Evolutionary conservation across 2,888 invertebrate species (phyloP).

Genomic region (Pollenia angustigena): DNA sequence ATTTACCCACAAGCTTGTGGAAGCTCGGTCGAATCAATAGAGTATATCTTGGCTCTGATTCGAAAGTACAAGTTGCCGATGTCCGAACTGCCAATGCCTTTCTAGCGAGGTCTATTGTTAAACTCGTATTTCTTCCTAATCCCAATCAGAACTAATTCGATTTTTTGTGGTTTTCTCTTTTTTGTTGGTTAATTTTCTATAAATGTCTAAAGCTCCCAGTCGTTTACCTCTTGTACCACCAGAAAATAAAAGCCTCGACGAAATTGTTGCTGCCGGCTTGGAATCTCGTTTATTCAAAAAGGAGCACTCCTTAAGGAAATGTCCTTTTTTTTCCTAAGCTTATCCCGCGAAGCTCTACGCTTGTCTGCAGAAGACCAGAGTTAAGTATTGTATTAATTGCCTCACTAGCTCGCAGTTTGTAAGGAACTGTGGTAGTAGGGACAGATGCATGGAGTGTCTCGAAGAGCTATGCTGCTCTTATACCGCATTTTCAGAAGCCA

Average conservation of each 20-base stretch:
- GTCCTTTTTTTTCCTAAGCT: no score
- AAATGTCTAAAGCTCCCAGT: neutral
- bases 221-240: neutral
- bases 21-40: constrained; percentile 17
- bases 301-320: neutral
- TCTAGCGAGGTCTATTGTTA: constrained; percentile 33
- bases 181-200: neutral
- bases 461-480: no score
- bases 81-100: constrained; percentile 35
- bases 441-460: no score
- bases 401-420: neutral
- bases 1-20: constrained; percentile 14
- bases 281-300: neutral
- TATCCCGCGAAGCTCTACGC: no score
- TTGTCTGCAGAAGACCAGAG: no score
- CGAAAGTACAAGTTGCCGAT: constrained; percentile 25
- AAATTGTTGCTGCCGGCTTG: neutral
- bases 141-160: neutral
- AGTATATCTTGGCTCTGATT: neutral
- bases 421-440: neutral
- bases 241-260: neutral
- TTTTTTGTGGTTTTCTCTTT: neutral
- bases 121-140: constrained; percentile 34
- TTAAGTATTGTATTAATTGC: neutral
- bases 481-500: no score